Conservation (phyloP, 1,140 invertebrate species). For the Mycetomoellerius zeteki region DNA sequence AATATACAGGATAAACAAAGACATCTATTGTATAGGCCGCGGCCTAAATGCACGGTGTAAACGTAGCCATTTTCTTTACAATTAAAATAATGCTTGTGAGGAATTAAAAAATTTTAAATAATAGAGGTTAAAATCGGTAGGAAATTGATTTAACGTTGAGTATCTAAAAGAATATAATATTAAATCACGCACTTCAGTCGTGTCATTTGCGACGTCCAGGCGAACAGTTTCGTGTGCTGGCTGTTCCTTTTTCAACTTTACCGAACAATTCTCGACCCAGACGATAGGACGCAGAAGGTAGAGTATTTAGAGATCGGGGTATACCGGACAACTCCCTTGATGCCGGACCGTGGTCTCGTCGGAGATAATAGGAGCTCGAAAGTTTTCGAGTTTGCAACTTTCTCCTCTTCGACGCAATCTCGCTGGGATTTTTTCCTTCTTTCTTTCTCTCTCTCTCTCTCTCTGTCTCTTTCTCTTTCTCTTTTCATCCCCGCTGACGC, state of each 20-base stretch:
- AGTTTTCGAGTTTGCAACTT: slow-evolving; percentile 84
- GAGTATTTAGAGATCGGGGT: slow-evolving; percentile 80
- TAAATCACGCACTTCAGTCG: neutral
- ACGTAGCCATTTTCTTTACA: neutral
- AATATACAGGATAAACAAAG: too few species aligned
- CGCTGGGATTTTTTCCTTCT: slow-evolving; percentile 74
- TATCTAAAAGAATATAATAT: slow-evolving; percentile 8
- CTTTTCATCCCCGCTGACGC: slow-evolving; percentile 66
- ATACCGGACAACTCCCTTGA: slow-evolving; percentile 80
- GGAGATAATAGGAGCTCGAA: slow-evolving; percentile 82
- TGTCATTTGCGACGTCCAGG: slow-evolving; percentile 25
- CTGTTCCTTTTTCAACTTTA: slow-evolving; percentile 32
- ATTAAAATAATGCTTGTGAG: neutral
- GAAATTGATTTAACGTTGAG: neutral
- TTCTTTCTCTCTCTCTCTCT: slow-evolving; percentile 16
- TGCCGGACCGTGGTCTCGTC: slow-evolving; percentile 82
- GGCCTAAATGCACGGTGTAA: too few species aligned
- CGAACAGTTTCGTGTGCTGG: slow-evolving; percentile 22
- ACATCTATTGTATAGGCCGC: too few species aligned
- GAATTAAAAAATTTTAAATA: neutral
- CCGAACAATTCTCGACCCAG: slow-evolving; percentile 62
- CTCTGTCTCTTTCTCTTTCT: slow-evolving; percentile 13
- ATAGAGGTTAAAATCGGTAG: neutral
- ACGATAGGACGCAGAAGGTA: slow-evolving; percentile 53
- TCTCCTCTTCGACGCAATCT: slow-evolving; percentile 80